Evolutionary conservation across 1,140 invertebrate genomes (phyloP), one percentile per base, ranked within the genome.

Genomic region (Rhagoletis pomonella): DNA sequence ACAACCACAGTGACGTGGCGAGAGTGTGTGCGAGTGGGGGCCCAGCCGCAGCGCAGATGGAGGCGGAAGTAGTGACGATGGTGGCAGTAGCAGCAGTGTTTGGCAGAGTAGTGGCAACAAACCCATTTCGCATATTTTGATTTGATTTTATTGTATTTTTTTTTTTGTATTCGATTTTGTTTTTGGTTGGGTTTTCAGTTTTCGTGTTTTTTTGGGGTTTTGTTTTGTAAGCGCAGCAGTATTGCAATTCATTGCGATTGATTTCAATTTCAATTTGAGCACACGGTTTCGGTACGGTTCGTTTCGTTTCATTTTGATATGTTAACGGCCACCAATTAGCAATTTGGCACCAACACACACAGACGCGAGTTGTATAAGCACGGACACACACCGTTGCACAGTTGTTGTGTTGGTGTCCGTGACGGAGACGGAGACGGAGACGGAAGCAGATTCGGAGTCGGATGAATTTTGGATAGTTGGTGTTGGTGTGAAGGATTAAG

Each of bases 1-100:
- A 29, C 10, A 39, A 55, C 3, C 44, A 47, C 17, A 5, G n/a
- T 4, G 12, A 55, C n/a, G 50, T 29, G 29, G 29, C 29, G 29
- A 29, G 29, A 29, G 29, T 29, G 29, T 29, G 29, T 29, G 29
- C 29, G 67, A n/a, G 67, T 81, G 73, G 73, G 73, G 9, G 73
- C 73, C 29, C 73, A 81, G 73, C 73, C 73, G 73, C 73, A 81
- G 47, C 73, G 73, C 73, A 81, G 73, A 81, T 81, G 73, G 73
- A 81, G 73, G 73, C 73, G 73, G 47, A 81, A 81, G 73, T 81
- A 81, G 73, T 42, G 73, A 81, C 73, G 73, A 81, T 55, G 47
- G 47, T 39, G 12, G 60, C 60, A 81, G 73, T 58, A 55, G 44
- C 55, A 17, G 10, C 7, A 55, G 73, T 12, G 47, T 29, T 4